Evolutionary conservation across 2,113 vertebrate species (phyloP).

Genomic region (Gambusia holbrooki): DNA sequence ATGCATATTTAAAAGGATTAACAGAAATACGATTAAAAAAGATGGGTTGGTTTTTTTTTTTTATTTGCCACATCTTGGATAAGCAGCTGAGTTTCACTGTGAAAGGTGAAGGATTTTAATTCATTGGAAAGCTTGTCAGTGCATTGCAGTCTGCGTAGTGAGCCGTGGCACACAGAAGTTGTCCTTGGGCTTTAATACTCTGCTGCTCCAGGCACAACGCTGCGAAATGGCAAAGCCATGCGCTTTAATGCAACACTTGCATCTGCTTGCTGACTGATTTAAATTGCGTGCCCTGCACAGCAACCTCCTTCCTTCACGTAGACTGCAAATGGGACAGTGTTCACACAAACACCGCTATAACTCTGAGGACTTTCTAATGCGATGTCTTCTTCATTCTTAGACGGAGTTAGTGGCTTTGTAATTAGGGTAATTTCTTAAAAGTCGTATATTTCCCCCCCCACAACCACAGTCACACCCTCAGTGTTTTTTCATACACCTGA

Average conservation of each 20-base stretch:
- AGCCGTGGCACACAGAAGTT: conserved; percentile 32
- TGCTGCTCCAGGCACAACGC: conserved; percentile 47
- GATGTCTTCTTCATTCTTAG: conserved; percentile 32
- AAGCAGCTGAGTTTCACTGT: conserved; percentile 18
- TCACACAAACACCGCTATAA: conserved; percentile 7
- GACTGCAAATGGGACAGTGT: conserved; percentile 37
- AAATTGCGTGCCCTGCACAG: conserved; percentile 73
- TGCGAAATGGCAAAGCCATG: conserved; percentile 43
- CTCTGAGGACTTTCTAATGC: conserved; percentile 16
- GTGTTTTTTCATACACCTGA: neutral
- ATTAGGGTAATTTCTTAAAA: neutral
- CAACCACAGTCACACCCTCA: neutral
- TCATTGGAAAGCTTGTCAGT: conserved; percentile 11
- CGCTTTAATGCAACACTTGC: conserved; percentile 62
- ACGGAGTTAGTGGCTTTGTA: neutral
- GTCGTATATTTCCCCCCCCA: neutral
- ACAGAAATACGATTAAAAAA: neutral
- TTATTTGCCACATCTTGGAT: neutral
- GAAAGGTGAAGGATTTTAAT: conserved; percentile 15
- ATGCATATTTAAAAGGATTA: neutral
- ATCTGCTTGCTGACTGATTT: conserved; percentile 72
- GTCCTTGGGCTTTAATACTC: conserved; percentile 42
- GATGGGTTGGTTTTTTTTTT: neutral
- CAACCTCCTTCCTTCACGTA: conserved; percentile 27
- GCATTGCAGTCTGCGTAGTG: conserved; percentile 27